Base-by-base conservation (phyloP, 2,888 invertebrate species). In the Drosophila pseudotalamancana region DNA sequence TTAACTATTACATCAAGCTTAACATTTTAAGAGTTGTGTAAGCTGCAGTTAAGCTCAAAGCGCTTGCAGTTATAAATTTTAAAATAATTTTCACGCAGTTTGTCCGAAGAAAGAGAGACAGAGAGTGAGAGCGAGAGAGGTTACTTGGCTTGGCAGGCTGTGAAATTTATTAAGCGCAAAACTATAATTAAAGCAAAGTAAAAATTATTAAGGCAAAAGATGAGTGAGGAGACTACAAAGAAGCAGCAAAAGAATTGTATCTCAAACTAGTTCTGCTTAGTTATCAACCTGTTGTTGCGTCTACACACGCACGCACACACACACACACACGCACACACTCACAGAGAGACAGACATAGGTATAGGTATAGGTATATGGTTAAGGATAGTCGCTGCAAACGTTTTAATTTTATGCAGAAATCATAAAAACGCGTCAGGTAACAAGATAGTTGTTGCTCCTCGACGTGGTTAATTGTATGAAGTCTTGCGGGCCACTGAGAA, bases 391-490 rank as follows among this genome's bases (percentile, higher is more conserved):
- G 53, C 35, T 19, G 11, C 63, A 55, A 59, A 72, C 72, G 82
- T 76, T 87, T 84, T 84, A 84, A 84, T 84, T 85, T 84, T 84
- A 84, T 84, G 83, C 83, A 84, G 83, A 87, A 87, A 85, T 87
- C 88, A 83, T 84, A 86, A 84, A 84, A 86, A 87, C 82, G 82
- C 82, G 82, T 87, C 82, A 87, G 87, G 82, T 82, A 87, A 82
- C 87, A 87, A 82, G 81, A 82, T 82, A 87, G 81, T 81, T 84
- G 68, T 29, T n/a, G n/a, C 70, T 72, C 77, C 81, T 80, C 72
- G 48, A 73, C 80, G 63, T 67, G 77, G 77, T 87, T 81, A 81
- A 81, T 81, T 81, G 84, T 77, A 87, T 71, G 65, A 55, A 48
- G 59, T 49, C 40, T 34, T 53, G 54, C 53, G 43, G 68, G 43